A percentile compares a stretch with the other conserved stretches of the same genome.
phyloP scores from a whole-genome alignment of 2,888 invertebrate species.

The Aethes cnicana region DNA sequence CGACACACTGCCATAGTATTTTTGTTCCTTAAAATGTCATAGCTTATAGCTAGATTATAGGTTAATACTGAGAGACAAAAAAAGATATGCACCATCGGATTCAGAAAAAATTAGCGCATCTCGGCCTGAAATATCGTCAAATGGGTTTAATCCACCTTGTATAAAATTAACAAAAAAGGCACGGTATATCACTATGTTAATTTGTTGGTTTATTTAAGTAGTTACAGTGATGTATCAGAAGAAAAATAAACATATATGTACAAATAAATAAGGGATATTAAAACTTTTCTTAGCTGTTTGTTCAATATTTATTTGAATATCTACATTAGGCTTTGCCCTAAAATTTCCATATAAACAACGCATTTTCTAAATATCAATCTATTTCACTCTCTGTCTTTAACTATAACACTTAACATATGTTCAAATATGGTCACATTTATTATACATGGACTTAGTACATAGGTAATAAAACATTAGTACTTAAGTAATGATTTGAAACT shows the following conservation, averaged over 20 bases:
- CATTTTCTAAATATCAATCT: slow-evolving; percentile 3
- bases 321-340: neutral
- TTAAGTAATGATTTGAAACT: neutral
- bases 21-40: no score
- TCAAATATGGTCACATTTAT: slow-evolving; percentile 1
- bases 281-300: slow-evolving; percentile 30
- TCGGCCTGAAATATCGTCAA: no score
- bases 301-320: slow-evolving; percentile 32
- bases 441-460: neutral
- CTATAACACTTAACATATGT: slow-evolving; percentile 13
- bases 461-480: no score
- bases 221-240: slow-evolving; percentile 33
- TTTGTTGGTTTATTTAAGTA: slow-evolving; percentile 29
- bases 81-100: no score
- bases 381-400: slow-evolving; percentile 3
- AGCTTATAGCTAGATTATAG: no score
- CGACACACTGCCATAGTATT: no score
- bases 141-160: no score
- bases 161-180: no score
- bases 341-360: slow-evolving; percentile 10
- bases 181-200: slow-evolving; percentile 13
- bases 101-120: no score
- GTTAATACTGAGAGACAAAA: no score
- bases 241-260: slow-evolving; percentile 31
- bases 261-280: slow-evolving; percentile 34